Percentiles rank a stretch among this genome's conserved stretches.
These are phyloP conservation scores for Caenorhabditis sp. DNA, from an alignment of 2,888 invertebrate genomes.

Conservation along the genomic window DNA sequence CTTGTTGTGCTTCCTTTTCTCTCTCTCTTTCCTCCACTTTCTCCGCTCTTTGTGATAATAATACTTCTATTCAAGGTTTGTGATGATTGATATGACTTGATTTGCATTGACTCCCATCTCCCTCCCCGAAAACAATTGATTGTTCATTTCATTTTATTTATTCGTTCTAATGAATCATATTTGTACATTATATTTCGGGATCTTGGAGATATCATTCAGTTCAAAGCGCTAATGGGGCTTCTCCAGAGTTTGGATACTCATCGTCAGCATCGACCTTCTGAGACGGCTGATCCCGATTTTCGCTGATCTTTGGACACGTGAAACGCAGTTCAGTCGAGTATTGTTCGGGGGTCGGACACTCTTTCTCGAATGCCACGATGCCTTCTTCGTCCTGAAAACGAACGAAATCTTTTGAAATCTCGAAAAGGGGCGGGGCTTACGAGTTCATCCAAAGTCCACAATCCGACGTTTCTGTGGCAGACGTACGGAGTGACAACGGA, in stretches of 20 bases:
- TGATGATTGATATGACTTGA: constrained; percentile 41
- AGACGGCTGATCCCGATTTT: constrained; percentile 26
- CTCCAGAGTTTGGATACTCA: constrained; percentile 38
- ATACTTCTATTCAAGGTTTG: constrained; percentile 31
- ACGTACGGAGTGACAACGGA: constrained; percentile 71
- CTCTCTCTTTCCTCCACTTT: constrained; percentile 12
- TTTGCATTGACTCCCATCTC: constrained; percentile 3
- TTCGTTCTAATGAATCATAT: constrained; percentile 28
- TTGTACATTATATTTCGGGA: constrained; percentile 3
- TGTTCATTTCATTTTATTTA: constrained; percentile 42
- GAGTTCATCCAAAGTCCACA: constrained; percentile 71
- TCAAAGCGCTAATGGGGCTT: constrained; percentile 15
- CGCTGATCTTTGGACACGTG: constrained; percentile 52
- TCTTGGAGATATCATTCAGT: background rate
- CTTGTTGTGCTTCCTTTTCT: constrained; percentile 19
- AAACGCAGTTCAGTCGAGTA: constrained; percentile 59
- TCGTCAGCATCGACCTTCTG: constrained; percentile 19
- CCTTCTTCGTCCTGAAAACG: constrained; percentile 77
- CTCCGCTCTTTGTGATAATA: constrained; percentile 40
- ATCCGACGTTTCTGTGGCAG: constrained; percentile 69
- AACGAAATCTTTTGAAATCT: too few relatives aligned
- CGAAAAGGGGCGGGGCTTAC: too few relatives aligned
- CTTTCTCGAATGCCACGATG: constrained; percentile 65
- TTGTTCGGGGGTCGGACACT: constrained; percentile 67
- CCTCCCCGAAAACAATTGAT: constrained; percentile 24